These are phyloP conservation scores for Drosophila setifemur DNA, from an alignment of 1,140 invertebrate genomes.

Conservation along the genomic window DNA sequence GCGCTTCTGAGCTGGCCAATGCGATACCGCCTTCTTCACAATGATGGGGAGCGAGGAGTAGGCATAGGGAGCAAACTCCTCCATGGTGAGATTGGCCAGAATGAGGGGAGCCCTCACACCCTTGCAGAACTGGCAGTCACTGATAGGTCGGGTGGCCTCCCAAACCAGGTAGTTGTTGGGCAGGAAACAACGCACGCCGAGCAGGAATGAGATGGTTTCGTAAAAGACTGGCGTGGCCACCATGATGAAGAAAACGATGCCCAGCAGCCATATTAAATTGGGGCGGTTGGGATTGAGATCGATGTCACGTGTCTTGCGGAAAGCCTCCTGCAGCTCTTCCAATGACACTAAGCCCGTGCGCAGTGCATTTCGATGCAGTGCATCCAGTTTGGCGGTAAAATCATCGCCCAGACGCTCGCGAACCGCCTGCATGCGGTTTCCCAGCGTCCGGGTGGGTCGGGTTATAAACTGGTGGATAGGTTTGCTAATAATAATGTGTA, in stretches of 20 bases:
- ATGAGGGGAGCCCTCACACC: conserved; percentile 86
- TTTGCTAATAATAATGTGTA: not conserved
- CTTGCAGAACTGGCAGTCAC: conserved; percentile 88
- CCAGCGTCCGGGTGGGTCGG: conserved; percentile 57
- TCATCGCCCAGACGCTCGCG: conserved; percentile 63
- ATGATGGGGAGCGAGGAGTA: conserved; percentile 92
- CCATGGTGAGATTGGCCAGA: conserved; percentile 86
- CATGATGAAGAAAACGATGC: conserved; percentile 76
- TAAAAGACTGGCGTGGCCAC: conserved; percentile 73
- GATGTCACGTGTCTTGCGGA: conserved; percentile 61
- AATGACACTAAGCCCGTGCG: conserved; percentile 68
- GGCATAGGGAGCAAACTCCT: conserved; percentile 87
- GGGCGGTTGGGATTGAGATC: conserved; percentile 57
- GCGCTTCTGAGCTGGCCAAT: conserved; percentile 89
- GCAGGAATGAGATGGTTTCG: conserved; percentile 73
- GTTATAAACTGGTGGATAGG: conserved; percentile 62
- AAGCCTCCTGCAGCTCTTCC: conserved; percentile 69
- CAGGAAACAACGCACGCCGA: conserved; percentile 88
- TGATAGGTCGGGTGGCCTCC: conserved; percentile 92
- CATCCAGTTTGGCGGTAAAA: conserved; percentile 61
- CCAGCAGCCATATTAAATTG: conserved; percentile 70
- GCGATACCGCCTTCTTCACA: conserved; percentile 88
- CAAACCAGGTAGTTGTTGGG: conserved; percentile 92
- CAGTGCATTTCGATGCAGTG: conserved; percentile 61
- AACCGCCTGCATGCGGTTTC: conserved; percentile 45